phyloP scores from a whole-genome alignment of 2,888 invertebrate genomes.

The Drosophila yooni region DNA sequence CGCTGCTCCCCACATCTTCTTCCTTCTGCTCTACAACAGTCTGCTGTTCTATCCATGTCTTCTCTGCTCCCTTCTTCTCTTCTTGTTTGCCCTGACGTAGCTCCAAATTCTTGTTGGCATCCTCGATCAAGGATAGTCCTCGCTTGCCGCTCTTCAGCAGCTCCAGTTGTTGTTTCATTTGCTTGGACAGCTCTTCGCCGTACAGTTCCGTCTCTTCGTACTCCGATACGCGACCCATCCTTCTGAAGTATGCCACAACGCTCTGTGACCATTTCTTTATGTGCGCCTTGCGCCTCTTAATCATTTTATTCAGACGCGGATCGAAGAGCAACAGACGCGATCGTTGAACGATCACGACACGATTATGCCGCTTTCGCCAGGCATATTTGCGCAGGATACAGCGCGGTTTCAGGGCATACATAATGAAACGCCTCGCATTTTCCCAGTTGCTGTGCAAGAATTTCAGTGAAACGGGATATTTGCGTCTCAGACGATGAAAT shows the following conservation, averaged over 20 bases:
- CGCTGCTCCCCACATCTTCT: neutral
- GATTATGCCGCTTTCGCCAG: slow-evolving; percentile 63
- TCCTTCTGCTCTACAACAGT: neutral
- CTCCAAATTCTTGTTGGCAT: slow-evolving; percentile 47
- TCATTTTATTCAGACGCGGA: slow-evolving; percentile 70
- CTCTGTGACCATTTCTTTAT: slow-evolving; percentile 78
- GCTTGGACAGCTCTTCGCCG: slow-evolving; percentile 79
- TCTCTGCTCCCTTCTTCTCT: neutral
- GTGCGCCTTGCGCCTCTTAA: slow-evolving; percentile 66
- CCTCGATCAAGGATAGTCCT: slow-evolving; percentile 70
- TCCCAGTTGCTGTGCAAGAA: slow-evolving; percentile 75
- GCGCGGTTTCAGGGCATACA: slow-evolving; percentile 75
- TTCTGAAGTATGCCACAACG: slow-evolving; percentile 69
- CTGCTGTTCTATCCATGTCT: neutral
- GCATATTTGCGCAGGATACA: slow-evolving; percentile 75
- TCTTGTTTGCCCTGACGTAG: slow-evolving; percentile 11
- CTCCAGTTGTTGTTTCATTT: slow-evolving; percentile 83
- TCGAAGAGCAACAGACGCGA: slow-evolving; percentile 76
- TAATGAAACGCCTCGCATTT: slow-evolving; percentile 75
- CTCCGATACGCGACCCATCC: slow-evolving; percentile 61
- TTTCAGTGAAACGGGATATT: slow-evolving; percentile 75
- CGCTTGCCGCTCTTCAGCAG: slow-evolving; percentile 79
- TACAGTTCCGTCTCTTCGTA: slow-evolving; percentile 71
- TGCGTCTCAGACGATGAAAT: slow-evolving; percentile 70
- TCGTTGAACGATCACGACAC: slow-evolving; percentile 68